Conservation (phyloP, 2,888 invertebrate genomes). For the Apodemia hepburni region DNA sequence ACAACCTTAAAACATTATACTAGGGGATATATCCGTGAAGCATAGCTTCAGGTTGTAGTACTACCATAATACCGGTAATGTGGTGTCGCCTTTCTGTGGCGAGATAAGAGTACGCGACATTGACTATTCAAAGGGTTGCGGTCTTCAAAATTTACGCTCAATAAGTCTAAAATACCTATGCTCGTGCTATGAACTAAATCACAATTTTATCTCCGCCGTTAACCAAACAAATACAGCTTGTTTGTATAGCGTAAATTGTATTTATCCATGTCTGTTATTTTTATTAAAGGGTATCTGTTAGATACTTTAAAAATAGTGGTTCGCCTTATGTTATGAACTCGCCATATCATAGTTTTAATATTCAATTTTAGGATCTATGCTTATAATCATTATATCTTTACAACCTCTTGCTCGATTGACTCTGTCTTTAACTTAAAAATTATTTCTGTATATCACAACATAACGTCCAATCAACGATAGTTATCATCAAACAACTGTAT, state of each 20-base stretch:
- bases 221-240: slow-evolving; percentile 21
- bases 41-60: slow-evolving; percentile 38
- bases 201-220: slow-evolving; percentile 27
- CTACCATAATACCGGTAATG: slow-evolving; percentile 76
- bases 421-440: too few relatives aligned
- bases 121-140: slow-evolving; percentile 80
- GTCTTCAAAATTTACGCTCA: slow-evolving; percentile 79
- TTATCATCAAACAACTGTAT: too few relatives aligned
- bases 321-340: too few relatives aligned
- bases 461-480: too few relatives aligned
- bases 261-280: too few relatives aligned
- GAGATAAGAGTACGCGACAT: slow-evolving; percentile 79
- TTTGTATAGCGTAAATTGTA: background rate
- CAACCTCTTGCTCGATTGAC: too few relatives aligned
- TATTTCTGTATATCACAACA: too few relatives aligned
- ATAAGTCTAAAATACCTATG: slow-evolving; percentile 70
- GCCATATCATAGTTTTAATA: too few relatives aligned
- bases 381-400: too few relatives aligned
- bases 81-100: slow-evolving; percentile 78
- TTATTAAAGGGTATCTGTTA: too few relatives aligned
- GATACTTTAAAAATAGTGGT: too few relatives aligned
- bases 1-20: slow-evolving; percentile 51
- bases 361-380: too few relatives aligned
- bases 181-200: slow-evolving; percentile 41
- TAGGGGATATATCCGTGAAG: slow-evolving; percentile 50